Evolutionary conservation across 2,797 vertebrate species (phyloP), one percentile per base, ranked within the genome.

Genomic region (Acanthurus lineatus): DNA sequence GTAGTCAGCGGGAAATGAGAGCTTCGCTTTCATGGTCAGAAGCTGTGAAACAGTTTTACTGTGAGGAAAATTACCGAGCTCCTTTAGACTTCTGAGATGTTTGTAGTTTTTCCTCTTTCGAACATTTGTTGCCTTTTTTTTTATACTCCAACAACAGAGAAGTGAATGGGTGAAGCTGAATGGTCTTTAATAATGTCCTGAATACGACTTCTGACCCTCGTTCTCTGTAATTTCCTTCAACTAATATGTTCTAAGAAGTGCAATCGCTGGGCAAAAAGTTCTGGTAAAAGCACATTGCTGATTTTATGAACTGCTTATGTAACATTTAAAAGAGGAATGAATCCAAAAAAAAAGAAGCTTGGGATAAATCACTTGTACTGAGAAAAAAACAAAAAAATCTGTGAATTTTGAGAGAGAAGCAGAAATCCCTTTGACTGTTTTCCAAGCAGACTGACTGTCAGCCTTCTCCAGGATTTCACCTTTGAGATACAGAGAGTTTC

Each of bases 1-100:
- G 89, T 79, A 93, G 93, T 94, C 93, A 94, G 93, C 88, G 63
- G 86, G 93, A 94, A 93, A 92, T 78, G 84, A 86, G 87, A 88
- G 86, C 85, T 91, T 92, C 81, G 78, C 89, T 93, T 93, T 92
- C 84, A 89, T 87, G 77, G 81, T 89, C 70, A 69, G 65, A 70
- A 85, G 82, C 79, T 75, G 82, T 88, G 85, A 85, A 86, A 85
- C 76, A 69, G 79, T 89, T 91, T 89, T 73, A 88, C 89, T 78
- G 81, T 76, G 76, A 87, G 85, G 77, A 92, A 81, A 85, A 88
- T 82, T 87, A 82, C 83, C 28, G 14, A 70, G 83, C 57, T 65
- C 69, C 54, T 76, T 65, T 72, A 48, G n/a, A 57, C 47, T 76
- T 25, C 57, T 77, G 62, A 82, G 69, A 72, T 72, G 73, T 77